Percentiles rank a stretch among this genome's conserved stretches.
phyloP scores from a whole-genome alignment of 1,140 invertebrate genomes.

The Formica exsecta region DNA sequence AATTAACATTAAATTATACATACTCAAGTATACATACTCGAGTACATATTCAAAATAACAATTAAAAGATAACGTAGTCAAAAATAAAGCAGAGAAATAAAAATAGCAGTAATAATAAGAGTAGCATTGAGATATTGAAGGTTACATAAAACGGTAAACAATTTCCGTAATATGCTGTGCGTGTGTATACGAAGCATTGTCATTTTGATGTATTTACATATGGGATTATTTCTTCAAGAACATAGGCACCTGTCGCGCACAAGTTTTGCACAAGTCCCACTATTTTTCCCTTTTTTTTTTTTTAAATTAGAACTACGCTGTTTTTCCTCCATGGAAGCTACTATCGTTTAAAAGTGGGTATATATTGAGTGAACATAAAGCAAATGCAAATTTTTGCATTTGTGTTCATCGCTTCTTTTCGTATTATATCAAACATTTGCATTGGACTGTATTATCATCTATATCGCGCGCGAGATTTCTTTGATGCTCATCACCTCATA shows the following conservation, averaged over 20 bases:
- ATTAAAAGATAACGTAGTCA: constrained; percentile 55
- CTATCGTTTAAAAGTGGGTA: constrained; percentile 12
- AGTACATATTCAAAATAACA: constrained; percentile 41
- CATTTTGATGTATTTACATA: constrained; percentile 66
- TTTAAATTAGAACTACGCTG: constrained; percentile 53
- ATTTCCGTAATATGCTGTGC: constrained; percentile 43
- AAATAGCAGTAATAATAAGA: constrained; percentile 42
- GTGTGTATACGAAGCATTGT: constrained; percentile 49
- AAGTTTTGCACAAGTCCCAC: constrained; percentile 23
- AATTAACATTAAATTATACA: constrained; percentile 59
- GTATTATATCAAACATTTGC: no score
- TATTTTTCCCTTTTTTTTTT: constrained; percentile 17
- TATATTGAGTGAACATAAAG: no score
- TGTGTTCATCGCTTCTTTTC: no score
- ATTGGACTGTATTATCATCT: no score
- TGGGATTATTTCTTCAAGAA: constrained; percentile 32
- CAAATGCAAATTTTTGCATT: no score
- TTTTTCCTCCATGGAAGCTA: constrained; percentile 13
- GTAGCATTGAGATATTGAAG: constrained; percentile 59
- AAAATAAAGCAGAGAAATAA: constrained; percentile 50
- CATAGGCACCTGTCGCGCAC: not conserved
- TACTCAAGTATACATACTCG: no score
- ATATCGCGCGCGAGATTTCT: no score
- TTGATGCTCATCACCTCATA: no score
- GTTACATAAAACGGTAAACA: constrained; percentile 51